Percentiles rank a stretch among this genome's conserved stretches.
Conservation (phyloP, 1,140 invertebrate species). For the Platyura marginata region DNA sequence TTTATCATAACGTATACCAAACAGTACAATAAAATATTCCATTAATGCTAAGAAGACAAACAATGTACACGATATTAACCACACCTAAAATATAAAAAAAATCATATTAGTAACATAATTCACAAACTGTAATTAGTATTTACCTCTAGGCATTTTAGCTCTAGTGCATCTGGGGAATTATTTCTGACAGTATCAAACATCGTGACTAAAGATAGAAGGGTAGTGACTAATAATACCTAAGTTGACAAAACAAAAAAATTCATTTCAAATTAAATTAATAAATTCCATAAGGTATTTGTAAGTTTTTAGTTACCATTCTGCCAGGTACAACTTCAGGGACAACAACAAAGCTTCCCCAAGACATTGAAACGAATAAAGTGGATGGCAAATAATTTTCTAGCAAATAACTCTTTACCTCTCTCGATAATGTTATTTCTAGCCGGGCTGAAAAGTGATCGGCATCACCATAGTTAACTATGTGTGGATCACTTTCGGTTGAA, state of each 20-base stretch:
- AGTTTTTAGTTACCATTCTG: constrained; percentile 20
- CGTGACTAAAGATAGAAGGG: constrained; percentile 36
- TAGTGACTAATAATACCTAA: constrained; percentile 36
- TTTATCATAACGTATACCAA: constrained; percentile 39
- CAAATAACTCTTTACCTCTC: constrained; percentile 36
- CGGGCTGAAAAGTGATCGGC: constrained; percentile 35
- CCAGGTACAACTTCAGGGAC: constrained; percentile 41
- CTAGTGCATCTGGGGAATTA: constrained; percentile 39
- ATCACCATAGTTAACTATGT: constrained; percentile 6
- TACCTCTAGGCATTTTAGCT: constrained; percentile 44
- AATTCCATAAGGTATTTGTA: background rate
- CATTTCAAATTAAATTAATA: background rate
- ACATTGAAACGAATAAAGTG: constrained; percentile 41
- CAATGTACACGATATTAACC: constrained; percentile 49
- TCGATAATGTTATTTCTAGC: constrained; percentile 32
- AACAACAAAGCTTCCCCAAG: constrained; percentile 44
- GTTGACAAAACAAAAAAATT: no score
- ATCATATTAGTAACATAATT: background rate
- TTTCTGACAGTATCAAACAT: constrained; percentile 44
- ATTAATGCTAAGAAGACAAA: constrained; percentile 53
- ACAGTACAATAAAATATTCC: constrained; percentile 49
- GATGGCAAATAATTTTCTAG: constrained; percentile 42
- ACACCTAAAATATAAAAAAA: constrained; percentile 23
- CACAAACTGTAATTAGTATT: background rate
- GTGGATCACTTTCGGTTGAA: constrained; percentile 1